These are phyloP conservation scores for Orius insidiosus DNA, from an alignment of 1,140 invertebrate species.

Conservation along the genomic window DNA sequence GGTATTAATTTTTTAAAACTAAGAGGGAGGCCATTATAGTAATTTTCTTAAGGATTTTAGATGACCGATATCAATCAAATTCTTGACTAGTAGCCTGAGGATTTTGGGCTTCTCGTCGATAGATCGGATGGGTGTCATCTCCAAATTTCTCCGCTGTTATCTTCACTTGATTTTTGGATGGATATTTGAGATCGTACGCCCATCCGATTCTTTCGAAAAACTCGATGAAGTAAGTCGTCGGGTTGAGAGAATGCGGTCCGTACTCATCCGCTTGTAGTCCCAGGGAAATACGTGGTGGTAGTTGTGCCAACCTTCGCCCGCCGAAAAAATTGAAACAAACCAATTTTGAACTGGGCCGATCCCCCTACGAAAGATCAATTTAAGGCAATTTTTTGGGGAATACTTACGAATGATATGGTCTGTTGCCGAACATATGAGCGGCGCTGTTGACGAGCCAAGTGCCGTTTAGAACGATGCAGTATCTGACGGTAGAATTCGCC, in stretches of 20 bases:
- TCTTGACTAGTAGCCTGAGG: too few species aligned
- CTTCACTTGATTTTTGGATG: neutral
- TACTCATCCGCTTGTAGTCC: constrained; percentile 71
- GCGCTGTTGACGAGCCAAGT: constrained; percentile 84
- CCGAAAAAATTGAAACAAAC: constrained; percentile 34
- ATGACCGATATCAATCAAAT: too few species aligned
- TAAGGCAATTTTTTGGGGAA: too few species aligned
- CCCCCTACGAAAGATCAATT: constrained; percentile 32
- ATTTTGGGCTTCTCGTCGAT: too few species aligned
- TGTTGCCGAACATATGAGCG: constrained; percentile 64
- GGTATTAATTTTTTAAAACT: too few species aligned
- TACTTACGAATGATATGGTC: constrained; percentile 61
- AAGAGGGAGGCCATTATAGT: too few species aligned
- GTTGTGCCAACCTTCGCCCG: constrained; percentile 59
- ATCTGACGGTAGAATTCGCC: constrained; percentile 48
- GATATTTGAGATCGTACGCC: constrained; percentile 43
- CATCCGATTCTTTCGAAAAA: constrained; percentile 28
- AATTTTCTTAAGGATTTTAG: too few species aligned
- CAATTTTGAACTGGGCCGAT: constrained; percentile 45
- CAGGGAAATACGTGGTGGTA: constrained; percentile 80
- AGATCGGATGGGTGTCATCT: too few species aligned
- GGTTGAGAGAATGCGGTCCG: constrained; percentile 28
- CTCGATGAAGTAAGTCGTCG: constrained; percentile 31
- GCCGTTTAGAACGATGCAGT: constrained; percentile 55
- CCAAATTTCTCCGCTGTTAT: neutral